Evolutionary conservation across 92 coral and sea anemone species (phyloP), one percentile per base, ranked within the genome.

Genomic region (Phenganax subtilis): DNA sequence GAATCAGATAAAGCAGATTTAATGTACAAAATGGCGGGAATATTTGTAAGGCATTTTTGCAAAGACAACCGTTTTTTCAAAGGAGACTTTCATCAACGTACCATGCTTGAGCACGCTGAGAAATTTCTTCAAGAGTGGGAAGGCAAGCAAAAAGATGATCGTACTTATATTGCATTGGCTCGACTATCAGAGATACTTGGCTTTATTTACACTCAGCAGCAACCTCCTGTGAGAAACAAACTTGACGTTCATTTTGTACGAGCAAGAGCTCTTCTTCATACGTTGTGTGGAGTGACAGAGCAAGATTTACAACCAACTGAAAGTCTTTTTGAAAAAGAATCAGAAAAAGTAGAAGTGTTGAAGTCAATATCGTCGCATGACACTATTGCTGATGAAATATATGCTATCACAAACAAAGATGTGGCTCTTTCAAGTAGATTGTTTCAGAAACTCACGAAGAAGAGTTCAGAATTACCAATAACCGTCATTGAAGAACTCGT

Each of bases 181-280:
- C 83, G 83, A 12, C 57, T 79, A 25, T 79, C 83, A 14, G 83
- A 79, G 31, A 12, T 79, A 62, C 73, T 79, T 79, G 83, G 83
- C 27, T 79, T 79, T 56, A 54, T 62, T 6, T 54, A 79, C 61
- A 79, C 60, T 54, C 83, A 79, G 51, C 60, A 57, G 64, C 67
- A 37, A 11, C 62, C 83, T 16, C 58, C 68, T 2, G n/a, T 54
- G 7, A 2, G n/a, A 16, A n/a, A 65, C 2, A 12, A 61, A 10
- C 28, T 44, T 10, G 59, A 76, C 12, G 54, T 31, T 15, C 52
- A 79, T 51, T 79, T 79, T 27, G 0, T 6, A 51, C 30, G 74
- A 63, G 72, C 83, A 28, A 64, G 68, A 52, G 51, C 47, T 15
- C 8, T 79, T 11, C 73, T 79, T 51, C 83, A 79, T 54, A 16